Conservation (phyloP, 2,113 vertebrate species). For the Pterocles gutturalis region DNA sequence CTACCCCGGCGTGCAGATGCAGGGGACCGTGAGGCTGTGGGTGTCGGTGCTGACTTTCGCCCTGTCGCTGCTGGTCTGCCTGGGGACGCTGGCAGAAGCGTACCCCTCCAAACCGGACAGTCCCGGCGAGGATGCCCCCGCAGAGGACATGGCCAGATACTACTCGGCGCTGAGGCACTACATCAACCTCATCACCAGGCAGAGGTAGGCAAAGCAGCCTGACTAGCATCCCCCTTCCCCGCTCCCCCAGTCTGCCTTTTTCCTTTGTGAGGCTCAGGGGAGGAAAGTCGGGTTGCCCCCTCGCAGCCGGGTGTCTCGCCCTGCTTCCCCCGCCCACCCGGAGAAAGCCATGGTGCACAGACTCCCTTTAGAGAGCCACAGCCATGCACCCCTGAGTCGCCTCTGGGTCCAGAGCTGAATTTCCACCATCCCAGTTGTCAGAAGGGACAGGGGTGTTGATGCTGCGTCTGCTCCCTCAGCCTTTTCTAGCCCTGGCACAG, state of each 20-base stretch:
- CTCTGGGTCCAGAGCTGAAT: neutral
- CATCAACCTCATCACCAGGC: slow-evolving; percentile 98
- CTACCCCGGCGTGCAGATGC: slow-evolving; percentile 82
- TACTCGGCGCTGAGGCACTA: slow-evolving; percentile 97
- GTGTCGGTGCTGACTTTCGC: slow-evolving; percentile 85
- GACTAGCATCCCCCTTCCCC: neutral
- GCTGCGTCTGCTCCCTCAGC: neutral
- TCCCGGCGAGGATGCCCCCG: slow-evolving; percentile 92
- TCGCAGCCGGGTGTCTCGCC: neutral
- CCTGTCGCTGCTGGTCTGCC: slow-evolving; percentile 88
- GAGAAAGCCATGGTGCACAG: neutral
- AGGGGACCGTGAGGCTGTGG: slow-evolving; percentile 85
- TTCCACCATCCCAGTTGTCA: neutral
- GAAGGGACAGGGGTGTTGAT: neutral
- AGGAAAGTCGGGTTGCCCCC: neutral
- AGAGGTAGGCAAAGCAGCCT: slow-evolving; percentile 83
- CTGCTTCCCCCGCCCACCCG: accelerated
- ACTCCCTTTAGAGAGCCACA: neutral
- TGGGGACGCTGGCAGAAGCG: slow-evolving; percentile 88
- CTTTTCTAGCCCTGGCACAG: neutral
- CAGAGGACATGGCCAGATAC: slow-evolving; percentile 97
- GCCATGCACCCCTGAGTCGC: accelerated
- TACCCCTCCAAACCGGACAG: slow-evolving; percentile 96
- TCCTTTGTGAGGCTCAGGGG: neutral
- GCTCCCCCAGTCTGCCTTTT: neutral